Percentiles rank a stretch among this genome's conserved stretches.
These are phyloP conservation scores for Charina bottae DNA, from an alignment of 2,113 vertebrate species.

Conservation along the genomic window DNA sequence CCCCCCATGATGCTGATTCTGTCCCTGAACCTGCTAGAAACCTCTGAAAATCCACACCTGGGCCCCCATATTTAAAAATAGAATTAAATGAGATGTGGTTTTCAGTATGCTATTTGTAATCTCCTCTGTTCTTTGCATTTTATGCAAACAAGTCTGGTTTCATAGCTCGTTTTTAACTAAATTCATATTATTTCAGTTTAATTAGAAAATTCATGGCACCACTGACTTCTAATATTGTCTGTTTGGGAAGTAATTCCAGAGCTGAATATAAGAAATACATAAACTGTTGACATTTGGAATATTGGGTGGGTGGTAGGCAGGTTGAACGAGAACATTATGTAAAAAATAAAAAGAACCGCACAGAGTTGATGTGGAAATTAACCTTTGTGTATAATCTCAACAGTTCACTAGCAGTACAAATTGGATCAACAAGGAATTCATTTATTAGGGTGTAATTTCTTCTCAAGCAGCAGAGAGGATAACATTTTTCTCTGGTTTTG, in stretches of 20 bases:
- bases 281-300: constrained; percentile 1
- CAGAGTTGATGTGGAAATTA: constrained; percentile 46
- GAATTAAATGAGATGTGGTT: not conserved
- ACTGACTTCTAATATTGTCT: constrained; percentile 20
- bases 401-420: constrained; percentile 46
- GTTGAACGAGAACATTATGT: not conserved
- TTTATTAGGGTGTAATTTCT: constrained; percentile 47
- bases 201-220: constrained; percentile 48
- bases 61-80: not conserved
- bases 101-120: not conserved
- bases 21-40: not conserved
- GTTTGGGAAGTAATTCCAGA: constrained; percentile 37
- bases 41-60: not conserved
- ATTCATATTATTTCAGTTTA: constrained; percentile 23
- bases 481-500: constrained; percentile 55
- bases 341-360: constrained; percentile 35
- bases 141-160: constrained; percentile 9
- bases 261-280: constrained; percentile 6
- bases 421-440: constrained; percentile 26
- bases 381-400: constrained; percentile 47
- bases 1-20: too few relatives aligned
- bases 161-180: constrained; percentile 25
- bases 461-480: constrained; percentile 32
- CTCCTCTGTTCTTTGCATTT: not conserved
- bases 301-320: not conserved